Evolutionary conservation across 2,888 invertebrate genomes (phyloP).

Genomic region (Nomada fabriciana): DNA sequence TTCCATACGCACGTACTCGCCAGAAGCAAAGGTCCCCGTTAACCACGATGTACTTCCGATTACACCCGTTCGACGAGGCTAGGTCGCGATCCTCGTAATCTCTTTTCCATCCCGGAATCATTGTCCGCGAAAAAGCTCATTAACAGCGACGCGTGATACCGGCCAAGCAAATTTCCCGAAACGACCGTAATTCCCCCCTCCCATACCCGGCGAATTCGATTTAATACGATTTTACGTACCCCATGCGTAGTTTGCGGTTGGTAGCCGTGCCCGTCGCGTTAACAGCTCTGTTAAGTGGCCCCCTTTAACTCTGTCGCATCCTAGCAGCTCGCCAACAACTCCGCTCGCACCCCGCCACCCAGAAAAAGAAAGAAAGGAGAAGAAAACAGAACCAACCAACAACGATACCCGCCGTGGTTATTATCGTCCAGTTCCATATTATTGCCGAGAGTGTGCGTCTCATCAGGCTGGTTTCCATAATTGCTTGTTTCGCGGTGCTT

Average conservation of each 20-base stretch:
- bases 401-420: conserved; percentile 22
- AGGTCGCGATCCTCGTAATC: not conserved
- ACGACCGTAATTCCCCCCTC: conserved; percentile 3
- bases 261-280: conserved; percentile 10
- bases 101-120: not conserved
- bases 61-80: no score
- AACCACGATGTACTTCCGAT: no score
- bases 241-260: not conserved
- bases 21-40: no score
- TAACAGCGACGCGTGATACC: conserved; percentile 23
- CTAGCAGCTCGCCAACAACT: not conserved
- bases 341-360: not conserved
- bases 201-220: conserved; percentile 27
- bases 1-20: no score
- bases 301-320: conserved; percentile 26
- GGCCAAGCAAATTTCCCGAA: conserved; percentile 11
- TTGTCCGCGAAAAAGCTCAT: not conserved
- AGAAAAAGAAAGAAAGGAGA: not conserved
- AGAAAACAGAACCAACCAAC: not conserved
- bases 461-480: conserved; percentile 32
- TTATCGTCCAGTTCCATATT: conserved; percentile 19
- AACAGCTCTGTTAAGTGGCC: conserved; percentile 18
- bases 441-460: conserved; percentile 6
- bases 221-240: conserved; percentile 27
- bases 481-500: conserved; percentile 40